These are phyloP conservation scores for Colletes latitarsis DNA, from an alignment of 1,140 invertebrate genomes.

Conservation along the genomic window DNA sequence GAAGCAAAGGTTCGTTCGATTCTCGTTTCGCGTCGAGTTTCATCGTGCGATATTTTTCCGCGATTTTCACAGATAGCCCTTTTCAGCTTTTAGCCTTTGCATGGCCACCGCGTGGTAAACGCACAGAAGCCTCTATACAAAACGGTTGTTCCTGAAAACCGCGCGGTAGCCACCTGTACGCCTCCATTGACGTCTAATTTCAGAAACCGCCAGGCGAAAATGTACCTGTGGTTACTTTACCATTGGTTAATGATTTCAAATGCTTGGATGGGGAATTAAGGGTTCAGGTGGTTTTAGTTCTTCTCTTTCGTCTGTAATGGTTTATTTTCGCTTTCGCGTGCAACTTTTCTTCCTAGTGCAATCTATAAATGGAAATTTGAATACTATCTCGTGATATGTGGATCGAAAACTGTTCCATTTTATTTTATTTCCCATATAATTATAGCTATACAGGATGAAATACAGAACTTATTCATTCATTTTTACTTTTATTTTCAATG, in stretches of 20 bases:
- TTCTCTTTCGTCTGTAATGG: neutral
- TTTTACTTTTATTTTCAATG: too few relatives aligned
- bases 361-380: neutral
- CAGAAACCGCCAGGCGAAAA: conserved; percentile 18
- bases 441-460: too few relatives aligned
- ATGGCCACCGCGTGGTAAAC: conserved; percentile 3
- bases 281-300: neutral
- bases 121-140: neutral
- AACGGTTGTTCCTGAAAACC: conserved; percentile 21
- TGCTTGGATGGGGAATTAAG: neutral
- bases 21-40: conserved; percentile 2
- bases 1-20: neutral
- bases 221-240: conserved; percentile 27
- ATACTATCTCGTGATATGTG: neutral
- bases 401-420: too few relatives aligned
- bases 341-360: neutral
- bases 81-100: conserved; percentile 20
- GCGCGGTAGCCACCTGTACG: conserved; percentile 17
- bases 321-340: neutral
- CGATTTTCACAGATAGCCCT: conserved; percentile 21
- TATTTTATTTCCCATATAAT: too few relatives aligned
- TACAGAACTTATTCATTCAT: too few relatives aligned
- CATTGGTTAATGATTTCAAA: conserved; percentile 14
- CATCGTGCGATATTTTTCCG: conserved; percentile 16
- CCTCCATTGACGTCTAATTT: conserved; percentile 34